Evolutionary conservation across 1,140 invertebrate genomes (phyloP).

Genomic region (Drosophila mayri): DNA sequence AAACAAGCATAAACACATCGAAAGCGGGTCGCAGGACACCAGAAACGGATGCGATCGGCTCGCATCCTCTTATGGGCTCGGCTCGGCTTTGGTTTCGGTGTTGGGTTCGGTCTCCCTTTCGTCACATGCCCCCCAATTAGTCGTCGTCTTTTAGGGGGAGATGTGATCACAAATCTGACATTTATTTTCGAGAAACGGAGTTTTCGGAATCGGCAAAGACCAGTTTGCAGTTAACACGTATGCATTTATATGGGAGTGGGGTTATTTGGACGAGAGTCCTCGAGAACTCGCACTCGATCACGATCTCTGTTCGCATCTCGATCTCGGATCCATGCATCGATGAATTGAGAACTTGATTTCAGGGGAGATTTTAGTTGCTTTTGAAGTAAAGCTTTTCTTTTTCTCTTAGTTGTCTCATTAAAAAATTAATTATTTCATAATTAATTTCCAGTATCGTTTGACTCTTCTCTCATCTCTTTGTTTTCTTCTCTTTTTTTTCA

Average conservation of each 20-base stretch:
- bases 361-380: conserved; percentile 54
- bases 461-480: conserved; percentile 44
- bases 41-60: conserved; percentile 6
- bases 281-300: conserved; percentile 19
- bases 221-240: conserved; percentile 33
- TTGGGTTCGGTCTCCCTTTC: conserved; percentile 31
- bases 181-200: conserved; percentile 24
- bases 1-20: conserved; percentile 78
- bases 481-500: conserved; percentile 46
- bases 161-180: conserved; percentile 36
- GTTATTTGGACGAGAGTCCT: conserved; percentile 14
- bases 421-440: conserved; percentile 82
- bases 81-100: not conserved
- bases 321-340: conserved; percentile 38
- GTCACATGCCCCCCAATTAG: conserved; percentile 22
- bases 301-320: conserved; percentile 4
- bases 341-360: conserved; percentile 59
- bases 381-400: conserved; percentile 67
- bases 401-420: conserved; percentile 65
- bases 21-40: conserved; percentile 27
- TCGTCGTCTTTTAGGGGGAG: conserved; percentile 1
- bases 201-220: conserved; percentile 26
- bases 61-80: not conserved
- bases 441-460: conserved; percentile 73
- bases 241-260: conserved; percentile 24